Percentiles rank a stretch among this genome's conserved stretches.
phyloP scores from a whole-genome alignment of 1,140 invertebrate species.

The Himalopsyche phryganea region DNA sequence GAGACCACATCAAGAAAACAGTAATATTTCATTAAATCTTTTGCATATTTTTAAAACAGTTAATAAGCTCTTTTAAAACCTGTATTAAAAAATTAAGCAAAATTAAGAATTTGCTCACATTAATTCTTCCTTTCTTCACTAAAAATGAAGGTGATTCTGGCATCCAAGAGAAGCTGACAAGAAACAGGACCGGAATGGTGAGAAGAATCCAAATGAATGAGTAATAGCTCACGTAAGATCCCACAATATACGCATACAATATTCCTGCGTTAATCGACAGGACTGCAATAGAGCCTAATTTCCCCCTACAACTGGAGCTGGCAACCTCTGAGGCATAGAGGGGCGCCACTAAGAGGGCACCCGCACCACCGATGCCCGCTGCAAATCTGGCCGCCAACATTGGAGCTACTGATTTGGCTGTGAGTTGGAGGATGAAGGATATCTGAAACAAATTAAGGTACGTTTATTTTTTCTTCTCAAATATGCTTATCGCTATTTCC shows the following conservation, averaged over 20 bases:
- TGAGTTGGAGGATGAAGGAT: constrained; percentile 39
- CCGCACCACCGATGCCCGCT: constrained; percentile 42
- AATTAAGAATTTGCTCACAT: too few species aligned
- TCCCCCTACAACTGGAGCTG: constrained; percentile 43
- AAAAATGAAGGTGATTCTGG: constrained; percentile 54
- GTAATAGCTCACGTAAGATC: constrained; percentile 46
- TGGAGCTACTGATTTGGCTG: constrained; percentile 37
- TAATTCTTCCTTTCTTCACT: constrained; percentile 48
- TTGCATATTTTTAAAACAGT: too few species aligned
- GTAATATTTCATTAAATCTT: too few species aligned
- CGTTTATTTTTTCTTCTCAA: too few species aligned
- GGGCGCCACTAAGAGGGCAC: constrained; percentile 43
- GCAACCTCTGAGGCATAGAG: constrained; percentile 47
- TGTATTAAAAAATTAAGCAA: too few species aligned
- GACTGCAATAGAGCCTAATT: constrained; percentile 52
- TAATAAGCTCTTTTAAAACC: too few species aligned
- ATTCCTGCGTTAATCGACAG: constrained; percentile 52
- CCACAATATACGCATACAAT: constrained; percentile 49
- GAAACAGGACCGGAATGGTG: constrained; percentile 43
- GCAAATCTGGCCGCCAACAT: constrained; percentile 43
- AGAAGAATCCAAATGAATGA: constrained; percentile 49
- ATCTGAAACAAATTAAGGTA: not conserved
- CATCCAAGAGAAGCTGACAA: constrained; percentile 48
- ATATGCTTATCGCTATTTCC: too few species aligned
- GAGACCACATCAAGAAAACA: too few species aligned